phyloP scores from a whole-genome alignment of 1,140 invertebrate genomes.

The Callitettix versicolor region DNA sequence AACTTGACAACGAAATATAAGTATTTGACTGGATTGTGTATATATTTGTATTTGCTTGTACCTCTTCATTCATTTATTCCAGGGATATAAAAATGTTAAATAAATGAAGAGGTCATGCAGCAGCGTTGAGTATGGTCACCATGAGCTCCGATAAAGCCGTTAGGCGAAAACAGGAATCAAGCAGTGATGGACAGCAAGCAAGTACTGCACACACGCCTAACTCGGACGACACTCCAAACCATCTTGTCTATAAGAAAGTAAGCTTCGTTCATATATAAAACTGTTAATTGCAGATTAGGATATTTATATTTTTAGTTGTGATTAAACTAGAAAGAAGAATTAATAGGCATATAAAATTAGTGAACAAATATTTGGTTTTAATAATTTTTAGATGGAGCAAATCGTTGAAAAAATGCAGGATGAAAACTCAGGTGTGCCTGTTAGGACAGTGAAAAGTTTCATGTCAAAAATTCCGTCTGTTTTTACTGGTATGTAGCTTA shows the following conservation, averaged over 20 bases:
- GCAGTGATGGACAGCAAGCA: constrained; percentile 21
- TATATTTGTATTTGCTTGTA: too few species aligned
- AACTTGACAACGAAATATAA: too few species aligned
- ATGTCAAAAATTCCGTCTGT: constrained; percentile 98
- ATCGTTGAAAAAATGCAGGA: constrained; percentile 96
- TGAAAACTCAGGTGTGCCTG: constrained; percentile 84
- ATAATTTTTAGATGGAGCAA: constrained; percentile 80
- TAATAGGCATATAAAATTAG: too few species aligned
- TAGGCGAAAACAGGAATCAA: constrained; percentile 26
- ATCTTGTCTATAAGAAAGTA: constrained; percentile 51
- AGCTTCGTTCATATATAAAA: constrained; percentile 15
- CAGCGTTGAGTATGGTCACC: constrained; percentile 34
- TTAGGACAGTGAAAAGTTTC: constrained; percentile 95
- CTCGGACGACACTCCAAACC: constrained; percentile 44
- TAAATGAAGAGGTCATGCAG: constrained; percentile 2
- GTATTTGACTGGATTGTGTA: too few species aligned
- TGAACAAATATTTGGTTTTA: not conserved
- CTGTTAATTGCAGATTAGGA: too few species aligned
- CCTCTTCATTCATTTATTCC: too few species aligned
- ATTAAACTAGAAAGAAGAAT: not conserved
- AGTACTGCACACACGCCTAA: constrained; percentile 24
- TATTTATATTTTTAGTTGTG: not conserved
- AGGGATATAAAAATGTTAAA: not conserved
- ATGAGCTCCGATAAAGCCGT: constrained; percentile 41
- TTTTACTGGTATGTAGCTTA: constrained; percentile 56